Conservation (phyloP, 2,888 invertebrate species). For the Drosophila subsilvestris region DNA sequence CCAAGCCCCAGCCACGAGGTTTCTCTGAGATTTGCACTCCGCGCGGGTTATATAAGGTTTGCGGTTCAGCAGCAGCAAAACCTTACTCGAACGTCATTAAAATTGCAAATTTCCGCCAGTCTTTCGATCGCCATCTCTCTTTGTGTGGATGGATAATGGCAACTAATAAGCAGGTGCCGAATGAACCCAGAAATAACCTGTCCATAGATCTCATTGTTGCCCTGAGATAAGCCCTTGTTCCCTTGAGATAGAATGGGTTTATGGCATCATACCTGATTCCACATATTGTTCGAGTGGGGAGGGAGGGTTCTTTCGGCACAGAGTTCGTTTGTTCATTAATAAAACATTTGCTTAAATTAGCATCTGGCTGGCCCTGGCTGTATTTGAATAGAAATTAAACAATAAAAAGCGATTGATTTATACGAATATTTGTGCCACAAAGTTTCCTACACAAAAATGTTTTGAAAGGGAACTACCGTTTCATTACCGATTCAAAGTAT, state of each 20-base stretch:
- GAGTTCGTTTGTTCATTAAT: constrained; percentile 33
- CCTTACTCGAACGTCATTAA: constrained; percentile 37
- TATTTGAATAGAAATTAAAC: constrained; percentile 28
- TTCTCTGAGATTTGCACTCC: constrained; percentile 51
- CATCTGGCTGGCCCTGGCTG: constrained; percentile 48
- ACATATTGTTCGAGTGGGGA: not conserved
- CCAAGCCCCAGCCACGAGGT: constrained; percentile 11
- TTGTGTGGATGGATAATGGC: constrained; percentile 19
- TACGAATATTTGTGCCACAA: constrained; percentile 5
- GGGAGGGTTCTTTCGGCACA: constrained; percentile 14
- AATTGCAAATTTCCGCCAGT: constrained; percentile 55
- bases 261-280: not conserved
- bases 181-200: constrained; percentile 26
- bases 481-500: constrained; percentile 10
- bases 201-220: constrained; percentile 15
- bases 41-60: constrained; percentile 55
- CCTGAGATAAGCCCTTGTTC: constrained; percentile 2
- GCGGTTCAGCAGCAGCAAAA: constrained; percentile 27
- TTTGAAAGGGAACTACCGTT: constrained; percentile 30
- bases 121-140: constrained; percentile 8
- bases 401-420: constrained; percentile 26
- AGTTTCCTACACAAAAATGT: constrained; percentile 14
- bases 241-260: not conserved
- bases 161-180: constrained; percentile 40
- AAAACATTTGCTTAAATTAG: constrained; percentile 53